phyloP scores from a whole-genome alignment of 2,888 invertebrate genomes.

The Stenichneumon culpator region DNA sequence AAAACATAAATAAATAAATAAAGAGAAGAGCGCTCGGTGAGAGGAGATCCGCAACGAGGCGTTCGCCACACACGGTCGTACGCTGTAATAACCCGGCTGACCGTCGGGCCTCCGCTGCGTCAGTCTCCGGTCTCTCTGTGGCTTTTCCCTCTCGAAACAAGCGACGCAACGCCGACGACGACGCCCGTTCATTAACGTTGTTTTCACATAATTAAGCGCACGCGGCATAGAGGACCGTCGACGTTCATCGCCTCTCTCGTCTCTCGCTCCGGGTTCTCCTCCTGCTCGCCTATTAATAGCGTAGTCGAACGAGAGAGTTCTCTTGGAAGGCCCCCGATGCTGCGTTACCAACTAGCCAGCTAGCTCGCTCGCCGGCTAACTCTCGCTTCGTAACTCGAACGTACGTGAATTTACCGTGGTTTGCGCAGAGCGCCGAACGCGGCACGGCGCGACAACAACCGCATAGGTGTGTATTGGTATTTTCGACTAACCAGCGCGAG shows the following conservation, averaged over 20 bases:
- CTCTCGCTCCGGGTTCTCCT: not conserved
- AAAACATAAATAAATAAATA: not conserved
- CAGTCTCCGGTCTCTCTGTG: not conserved
- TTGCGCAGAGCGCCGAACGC: conserved; percentile 38
- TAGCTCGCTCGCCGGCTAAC: conserved; percentile 28
- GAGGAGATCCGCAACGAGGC: not conserved
- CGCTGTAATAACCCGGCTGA: not conserved
- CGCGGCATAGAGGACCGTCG: conserved; percentile 39
- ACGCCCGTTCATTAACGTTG: conserved; percentile 75
- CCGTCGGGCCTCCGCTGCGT: conserved; percentile 20
- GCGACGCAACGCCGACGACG: conserved; percentile 51
- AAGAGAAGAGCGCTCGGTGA: not conserved
- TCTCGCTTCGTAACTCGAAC: conserved; percentile 43
- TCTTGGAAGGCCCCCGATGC: conserved; percentile 28
- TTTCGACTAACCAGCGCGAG: not conserved
- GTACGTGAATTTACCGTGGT: conserved; percentile 54
- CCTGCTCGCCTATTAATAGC: conserved; percentile 59
- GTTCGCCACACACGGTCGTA: not conserved
- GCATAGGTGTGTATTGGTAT: conserved; percentile 6
- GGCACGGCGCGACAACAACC: not conserved
- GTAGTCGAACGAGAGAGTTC: conserved; percentile 5
- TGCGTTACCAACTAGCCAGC: not conserved
- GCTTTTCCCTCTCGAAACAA: conserved; percentile 17
- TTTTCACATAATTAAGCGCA: conserved; percentile 77
- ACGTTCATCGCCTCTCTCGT: not conserved